These are phyloP conservation scores for Xestobium rufovillosum DNA, from an alignment of 2,888 invertebrate genomes.

Conservation along the genomic window DNA sequence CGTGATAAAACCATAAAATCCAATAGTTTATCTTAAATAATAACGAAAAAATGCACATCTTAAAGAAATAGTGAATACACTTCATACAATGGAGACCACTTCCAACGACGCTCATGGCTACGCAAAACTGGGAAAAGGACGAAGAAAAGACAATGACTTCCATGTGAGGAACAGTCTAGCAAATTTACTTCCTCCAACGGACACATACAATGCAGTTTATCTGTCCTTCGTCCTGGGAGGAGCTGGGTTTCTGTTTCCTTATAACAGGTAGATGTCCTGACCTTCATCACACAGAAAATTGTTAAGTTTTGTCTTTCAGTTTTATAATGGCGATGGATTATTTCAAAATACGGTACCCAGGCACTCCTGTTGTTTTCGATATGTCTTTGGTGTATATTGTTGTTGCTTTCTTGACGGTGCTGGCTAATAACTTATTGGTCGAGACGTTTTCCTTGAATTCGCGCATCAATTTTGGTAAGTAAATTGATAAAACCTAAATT, in stretches of 20 bases:
- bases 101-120: conserved; percentile 36
- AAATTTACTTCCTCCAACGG: conserved; percentile 60
- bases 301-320: conserved; percentile 45
- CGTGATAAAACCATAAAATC: too few species aligned
- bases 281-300: conserved; percentile 8
- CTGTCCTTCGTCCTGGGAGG: conserved; percentile 74
- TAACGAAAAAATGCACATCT: too few species aligned
- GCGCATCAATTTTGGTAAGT: conserved; percentile 76
- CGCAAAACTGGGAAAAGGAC: conserved; percentile 35
- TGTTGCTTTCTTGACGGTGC: conserved; percentile 81
- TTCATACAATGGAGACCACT: too few species aligned
- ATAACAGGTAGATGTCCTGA: conserved; percentile 65
- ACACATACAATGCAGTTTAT: conserved; percentile 65
- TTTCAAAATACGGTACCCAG: conserved; percentile 78
- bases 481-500: background rate
- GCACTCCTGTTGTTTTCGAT: conserved; percentile 81
- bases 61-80: too few species aligned
- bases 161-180: conserved; percentile 45
- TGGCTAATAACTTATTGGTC: conserved; percentile 76
- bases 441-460: conserved; percentile 75
- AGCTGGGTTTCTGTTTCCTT: conserved; percentile 82
- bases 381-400: conserved; percentile 88
- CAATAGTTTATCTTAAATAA: too few species aligned
- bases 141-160: conserved; percentile 30
- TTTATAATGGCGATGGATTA: conserved; percentile 93